A percentile compares a stretch with the other conserved stretches of the same genome.
These are phyloP conservation scores for Eristalis tenax DNA, from an alignment of 2,888 invertebrate genomes.

Conservation along the genomic window DNA sequence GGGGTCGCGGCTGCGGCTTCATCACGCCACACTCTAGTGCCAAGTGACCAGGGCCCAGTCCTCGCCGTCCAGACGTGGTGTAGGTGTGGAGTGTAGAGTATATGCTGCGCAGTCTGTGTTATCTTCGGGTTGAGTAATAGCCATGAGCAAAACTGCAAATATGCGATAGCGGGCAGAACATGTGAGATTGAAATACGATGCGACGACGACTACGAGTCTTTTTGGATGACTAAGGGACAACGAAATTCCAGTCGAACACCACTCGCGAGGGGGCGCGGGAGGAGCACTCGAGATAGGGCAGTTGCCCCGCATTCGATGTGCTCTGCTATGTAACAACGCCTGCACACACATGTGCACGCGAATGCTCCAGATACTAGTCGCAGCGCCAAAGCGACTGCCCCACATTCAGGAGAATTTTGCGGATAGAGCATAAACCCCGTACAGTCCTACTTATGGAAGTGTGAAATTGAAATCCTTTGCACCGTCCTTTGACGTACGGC, in stretches of 20 bases:
- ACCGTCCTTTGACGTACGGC: neutral
- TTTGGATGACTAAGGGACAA: conserved; percentile 22
- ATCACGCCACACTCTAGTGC: neutral
- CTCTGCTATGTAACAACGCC: neutral
- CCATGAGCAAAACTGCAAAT: conserved; percentile 18
- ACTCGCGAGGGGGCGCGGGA: neutral
- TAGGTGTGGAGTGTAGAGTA: neutral
- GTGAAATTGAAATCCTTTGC: neutral
- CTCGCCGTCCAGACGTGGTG: neutral
- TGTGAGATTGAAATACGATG: conserved; percentile 28
- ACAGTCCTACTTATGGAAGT: neutral
- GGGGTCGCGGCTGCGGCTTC: neutral
- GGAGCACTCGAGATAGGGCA: conserved; percentile 11
- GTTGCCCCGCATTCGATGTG: conserved; percentile 36
- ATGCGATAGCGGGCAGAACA: conserved; percentile 28
- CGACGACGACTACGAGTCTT: conserved; percentile 13
- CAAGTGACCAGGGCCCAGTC: neutral
- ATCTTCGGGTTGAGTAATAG: conserved; percentile 8
- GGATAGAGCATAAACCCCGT: neutral
- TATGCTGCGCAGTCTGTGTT: neutral
- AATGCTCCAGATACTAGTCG: neutral
- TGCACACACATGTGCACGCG: neutral
- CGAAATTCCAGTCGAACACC: conserved; percentile 17
- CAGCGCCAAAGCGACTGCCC: neutral
- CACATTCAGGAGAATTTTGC: neutral